Evolutionary conservation across 2,797 vertebrate genomes (phyloP).

Genomic region (Antrozous pallidus): DNA sequence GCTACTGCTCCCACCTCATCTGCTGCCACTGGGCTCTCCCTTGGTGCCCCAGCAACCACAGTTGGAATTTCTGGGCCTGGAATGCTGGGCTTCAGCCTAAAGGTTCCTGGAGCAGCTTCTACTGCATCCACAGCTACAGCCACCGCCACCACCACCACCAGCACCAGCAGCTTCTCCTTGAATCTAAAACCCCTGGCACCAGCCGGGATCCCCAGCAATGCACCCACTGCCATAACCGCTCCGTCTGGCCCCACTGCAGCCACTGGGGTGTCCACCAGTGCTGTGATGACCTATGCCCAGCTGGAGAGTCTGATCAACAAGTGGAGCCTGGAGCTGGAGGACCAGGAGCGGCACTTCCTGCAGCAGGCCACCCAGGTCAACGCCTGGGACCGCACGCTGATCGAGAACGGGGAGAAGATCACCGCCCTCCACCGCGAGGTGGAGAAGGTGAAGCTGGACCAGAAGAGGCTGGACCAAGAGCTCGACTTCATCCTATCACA

Average conservation of each 20-base stretch:
- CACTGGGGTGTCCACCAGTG: slow-evolving; percentile 69
- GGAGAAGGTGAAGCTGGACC: slow-evolving; percentile 98
- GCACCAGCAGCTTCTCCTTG: slow-evolving; percentile 75
- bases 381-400: slow-evolving; percentile 93
- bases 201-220: slow-evolving; percentile 38
- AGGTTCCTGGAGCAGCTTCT: slow-evolving; percentile 73
- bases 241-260: background rate
- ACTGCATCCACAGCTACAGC: background rate
- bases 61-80: slow-evolving; percentile 62
- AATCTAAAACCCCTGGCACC: slow-evolving; percentile 77
- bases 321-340: slow-evolving; percentile 97
- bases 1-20: slow-evolving; percentile 33
- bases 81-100: slow-evolving; percentile 76
- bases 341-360: slow-evolving; percentile 97
- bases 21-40: background rate
- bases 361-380: slow-evolving; percentile 98
- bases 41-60: slow-evolving; percentile 56
- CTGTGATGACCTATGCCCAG: slow-evolving; percentile 94
- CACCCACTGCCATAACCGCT: rapidly evolving
- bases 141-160: slow-evolving; percentile 47
- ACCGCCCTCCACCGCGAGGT: slow-evolving; percentile 94
- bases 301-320: slow-evolving; percentile 97
- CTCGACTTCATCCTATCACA: slow-evolving; percentile 98
- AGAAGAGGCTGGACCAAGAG: slow-evolving; percentile 95
- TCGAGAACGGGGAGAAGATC: slow-evolving; percentile 98